Conservation (phyloP, 2,797 vertebrate species). For the Eleutherodactylus coqui region DNA sequence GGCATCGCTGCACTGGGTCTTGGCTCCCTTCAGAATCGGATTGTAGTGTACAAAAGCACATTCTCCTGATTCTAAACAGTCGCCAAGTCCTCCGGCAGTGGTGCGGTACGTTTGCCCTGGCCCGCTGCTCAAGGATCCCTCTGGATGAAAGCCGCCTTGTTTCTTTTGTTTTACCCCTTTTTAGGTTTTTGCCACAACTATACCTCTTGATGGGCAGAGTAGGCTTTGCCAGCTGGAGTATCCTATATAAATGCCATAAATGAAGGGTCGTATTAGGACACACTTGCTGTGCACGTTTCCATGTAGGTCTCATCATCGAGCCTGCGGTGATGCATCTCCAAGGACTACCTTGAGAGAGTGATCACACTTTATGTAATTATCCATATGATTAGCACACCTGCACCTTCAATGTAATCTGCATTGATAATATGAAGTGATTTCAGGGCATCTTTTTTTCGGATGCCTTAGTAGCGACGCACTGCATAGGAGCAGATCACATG, state of each 20-base stretch:
- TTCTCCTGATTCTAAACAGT: too few species aligned
- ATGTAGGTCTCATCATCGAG: slow-evolving; percentile 7
- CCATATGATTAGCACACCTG: slow-evolving; percentile 46
- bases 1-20: too few species aligned
- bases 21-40: too few species aligned
- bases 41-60: too few species aligned
- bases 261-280: background rate
- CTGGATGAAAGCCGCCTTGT: too few species aligned
- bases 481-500: background rate
- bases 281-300: background rate
- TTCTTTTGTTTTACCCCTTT: too few species aligned
- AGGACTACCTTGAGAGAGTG: background rate
- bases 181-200: too few species aligned
- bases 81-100: too few species aligned
- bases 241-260: background rate
- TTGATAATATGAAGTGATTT: background rate
- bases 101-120: too few species aligned
- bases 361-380: slow-evolving; percentile 37
- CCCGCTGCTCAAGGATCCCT: too few species aligned
- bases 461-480: background rate
- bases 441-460: background rate
- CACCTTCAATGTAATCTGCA: slow-evolving; percentile 7
- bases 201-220: too few species aligned
- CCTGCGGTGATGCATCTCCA: slow-evolving; percentile 20
- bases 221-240: background rate